phyloP scores from a whole-genome alignment of 2,797 vertebrate genomes.

The Pseudotriccus pelzelni region DNA sequence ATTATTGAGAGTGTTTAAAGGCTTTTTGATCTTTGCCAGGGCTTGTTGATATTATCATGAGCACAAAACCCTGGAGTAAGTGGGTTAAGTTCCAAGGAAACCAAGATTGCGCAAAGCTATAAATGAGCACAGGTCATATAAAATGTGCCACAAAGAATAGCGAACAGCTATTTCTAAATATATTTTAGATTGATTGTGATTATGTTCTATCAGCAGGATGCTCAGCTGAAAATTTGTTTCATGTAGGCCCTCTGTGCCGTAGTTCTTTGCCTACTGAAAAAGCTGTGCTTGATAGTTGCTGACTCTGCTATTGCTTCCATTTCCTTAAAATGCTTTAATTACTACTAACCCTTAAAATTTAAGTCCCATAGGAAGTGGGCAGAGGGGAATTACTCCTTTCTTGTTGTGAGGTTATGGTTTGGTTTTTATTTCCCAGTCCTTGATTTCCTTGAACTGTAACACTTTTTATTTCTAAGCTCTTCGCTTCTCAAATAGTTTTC shows the following conservation, averaged over 20 bases:
- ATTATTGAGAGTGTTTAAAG: neutral
- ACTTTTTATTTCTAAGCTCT: neutral
- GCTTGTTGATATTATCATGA: neutral
- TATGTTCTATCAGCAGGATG: fast-evolving
- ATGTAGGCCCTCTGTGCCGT: neutral
- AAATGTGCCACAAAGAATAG: neutral
- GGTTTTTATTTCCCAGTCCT: neutral
- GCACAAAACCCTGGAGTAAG: neutral
- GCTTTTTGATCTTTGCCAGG: neutral
- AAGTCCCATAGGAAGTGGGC: neutral
- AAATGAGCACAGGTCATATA: neutral
- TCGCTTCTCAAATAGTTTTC: neutral
- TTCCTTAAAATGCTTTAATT: neutral
- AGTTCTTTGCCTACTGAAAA: neutral
- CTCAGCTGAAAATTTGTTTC: neutral
- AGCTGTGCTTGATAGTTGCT: neutral
- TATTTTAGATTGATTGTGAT: neutral
- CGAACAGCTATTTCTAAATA: neutral
- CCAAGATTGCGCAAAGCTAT: neutral
- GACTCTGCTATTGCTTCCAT: neutral
- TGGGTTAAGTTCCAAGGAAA: neutral
- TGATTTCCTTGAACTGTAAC: neutral
- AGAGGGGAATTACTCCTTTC: neutral
- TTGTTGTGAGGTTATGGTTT: neutral
- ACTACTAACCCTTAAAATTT: neutral